Evolutionary conservation across 2,113 vertebrate species (phyloP).

Genomic region (Cyprinodon variegatus): DNA sequence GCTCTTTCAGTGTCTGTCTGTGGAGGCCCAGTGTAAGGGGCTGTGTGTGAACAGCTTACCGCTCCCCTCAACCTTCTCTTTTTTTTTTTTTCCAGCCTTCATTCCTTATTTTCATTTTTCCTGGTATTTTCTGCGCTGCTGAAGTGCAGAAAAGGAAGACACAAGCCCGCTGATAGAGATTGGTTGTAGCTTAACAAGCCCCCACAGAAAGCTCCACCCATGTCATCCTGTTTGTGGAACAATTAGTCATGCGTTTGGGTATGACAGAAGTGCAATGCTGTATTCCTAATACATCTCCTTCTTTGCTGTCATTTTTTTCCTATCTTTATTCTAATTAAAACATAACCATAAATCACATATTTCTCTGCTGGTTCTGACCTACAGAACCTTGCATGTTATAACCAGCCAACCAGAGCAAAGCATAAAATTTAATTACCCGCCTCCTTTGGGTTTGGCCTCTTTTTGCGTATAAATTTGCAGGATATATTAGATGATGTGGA

Average conservation of each 20-base stretch:
- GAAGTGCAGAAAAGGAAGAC: conserved; percentile 42
- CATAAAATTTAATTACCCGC: conserved; percentile 12
- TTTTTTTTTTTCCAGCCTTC: neutral
- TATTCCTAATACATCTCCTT: conserved; percentile 19
- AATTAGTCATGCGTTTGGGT: conserved; percentile 41
- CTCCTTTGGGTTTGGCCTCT: neutral
- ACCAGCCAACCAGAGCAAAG: conserved; percentile 29
- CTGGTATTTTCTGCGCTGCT: conserved; percentile 31
- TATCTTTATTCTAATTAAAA: conserved; percentile 10
- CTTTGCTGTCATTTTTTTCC: neutral
- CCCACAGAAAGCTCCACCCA: conserved; percentile 64
- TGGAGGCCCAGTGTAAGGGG: conserved; percentile 65
- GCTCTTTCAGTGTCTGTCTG: conserved; percentile 53
- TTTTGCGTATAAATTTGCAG: neutral
- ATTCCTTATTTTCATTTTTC: conserved; percentile 56
- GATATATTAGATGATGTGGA: neutral
- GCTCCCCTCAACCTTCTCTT: conserved; percentile 25
- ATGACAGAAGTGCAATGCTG: conserved; percentile 3
- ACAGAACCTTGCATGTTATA: neutral
- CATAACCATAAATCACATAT: conserved; percentile 18
- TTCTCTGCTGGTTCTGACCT: conserved; percentile 9
- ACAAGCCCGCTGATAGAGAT: conserved; percentile 58
- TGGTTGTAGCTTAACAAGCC: conserved; percentile 68
- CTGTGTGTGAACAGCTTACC: conserved; percentile 38
- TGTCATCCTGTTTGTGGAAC: conserved; percentile 54